Base-by-base conservation (phyloP, 2,797 vertebrate genomes). In the Telmatherina bonti region DNA sequence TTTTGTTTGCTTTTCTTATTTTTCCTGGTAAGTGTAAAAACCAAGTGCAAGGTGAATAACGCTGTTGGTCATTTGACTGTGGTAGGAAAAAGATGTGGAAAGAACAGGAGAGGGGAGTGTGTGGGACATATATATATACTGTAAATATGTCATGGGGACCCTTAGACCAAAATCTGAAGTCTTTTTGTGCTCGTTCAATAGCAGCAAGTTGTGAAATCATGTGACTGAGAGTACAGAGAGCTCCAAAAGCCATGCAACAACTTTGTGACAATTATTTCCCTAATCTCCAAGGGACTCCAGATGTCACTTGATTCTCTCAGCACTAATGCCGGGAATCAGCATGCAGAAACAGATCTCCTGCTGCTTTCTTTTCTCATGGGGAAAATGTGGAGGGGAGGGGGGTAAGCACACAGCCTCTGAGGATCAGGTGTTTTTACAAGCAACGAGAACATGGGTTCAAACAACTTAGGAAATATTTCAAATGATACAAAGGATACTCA, bases 131-230 rank as follows among this genome's bases (percentile, higher is more conserved):
- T 59, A 47, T 38, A 76, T 61, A 74, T 67, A 80, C 47, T 77
- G 57, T 74, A 78, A 81, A 56, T 79, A 72, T 78, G 65, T 89
- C 78, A 55, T 36, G 58, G 84, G 86, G 78, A 83, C 30, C 20
- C 67, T 61, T 35, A 67, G 88, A 85, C 55, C 72, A 68, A 87
- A 78, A 82, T 61, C 68, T 58, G 38, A 82, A 83, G 78, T 83
- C 72, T 87, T 68, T 89, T 93, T 94, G 93, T 93, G 92, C 93
- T 93, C 93, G 81, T 92, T 89, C 79, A 71, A 86, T 90, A 88
- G 88, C 85, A 89, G 90, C 86, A 87, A 80, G 62, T n/a, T 86
- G 81, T 77, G 81, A 88, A 87, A 86, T 86, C 81, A 80, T 89
- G 83, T 20, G 43, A 87, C 74, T 71, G 69, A 84, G 81, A 76